phyloP scores from a whole-genome alignment of 2,797 vertebrate species.

The Nothura maculosa region DNA sequence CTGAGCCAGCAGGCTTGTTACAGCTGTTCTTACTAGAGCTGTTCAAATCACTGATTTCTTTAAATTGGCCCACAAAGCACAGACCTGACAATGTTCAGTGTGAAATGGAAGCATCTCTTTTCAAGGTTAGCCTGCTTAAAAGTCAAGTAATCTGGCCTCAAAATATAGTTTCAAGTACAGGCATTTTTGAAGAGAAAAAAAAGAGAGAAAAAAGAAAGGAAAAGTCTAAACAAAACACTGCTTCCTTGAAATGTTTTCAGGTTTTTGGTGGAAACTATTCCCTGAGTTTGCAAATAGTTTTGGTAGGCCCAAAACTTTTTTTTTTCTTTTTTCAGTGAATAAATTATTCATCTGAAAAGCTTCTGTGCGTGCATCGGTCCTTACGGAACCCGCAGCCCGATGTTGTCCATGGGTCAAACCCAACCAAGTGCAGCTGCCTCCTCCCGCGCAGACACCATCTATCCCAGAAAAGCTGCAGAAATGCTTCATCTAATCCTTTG shows the following conservation, averaged over 20 bases:
- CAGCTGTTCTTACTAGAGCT: neutral
- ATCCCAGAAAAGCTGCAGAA: neutral
- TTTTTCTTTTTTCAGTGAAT: neutral
- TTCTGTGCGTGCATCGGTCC: neutral
- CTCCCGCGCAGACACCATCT: neutral
- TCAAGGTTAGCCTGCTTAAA: neutral
- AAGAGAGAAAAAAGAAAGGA: neutral
- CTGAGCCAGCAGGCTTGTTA: rapidly evolving
- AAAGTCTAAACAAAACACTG: neutral
- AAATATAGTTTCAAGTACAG: neutral
- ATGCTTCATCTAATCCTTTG: neutral
- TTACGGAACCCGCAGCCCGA: neutral
- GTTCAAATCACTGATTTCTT: neutral
- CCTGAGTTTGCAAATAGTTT: constrained; percentile 54
- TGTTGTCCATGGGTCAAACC: neutral
- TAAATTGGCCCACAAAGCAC: neutral
- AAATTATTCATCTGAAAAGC: neutral
- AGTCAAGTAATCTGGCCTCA: neutral
- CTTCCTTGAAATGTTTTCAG: constrained; percentile 26
- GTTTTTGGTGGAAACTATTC: constrained; percentile 47
- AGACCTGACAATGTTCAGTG: neutral
- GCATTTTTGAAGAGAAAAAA: neutral
- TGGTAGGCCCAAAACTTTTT: neutral
- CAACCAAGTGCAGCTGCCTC: neutral
- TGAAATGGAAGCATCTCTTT: neutral